Conservation (phyloP, 2,888 invertebrate genomes). For the Drosophila peninsularis region DNA sequence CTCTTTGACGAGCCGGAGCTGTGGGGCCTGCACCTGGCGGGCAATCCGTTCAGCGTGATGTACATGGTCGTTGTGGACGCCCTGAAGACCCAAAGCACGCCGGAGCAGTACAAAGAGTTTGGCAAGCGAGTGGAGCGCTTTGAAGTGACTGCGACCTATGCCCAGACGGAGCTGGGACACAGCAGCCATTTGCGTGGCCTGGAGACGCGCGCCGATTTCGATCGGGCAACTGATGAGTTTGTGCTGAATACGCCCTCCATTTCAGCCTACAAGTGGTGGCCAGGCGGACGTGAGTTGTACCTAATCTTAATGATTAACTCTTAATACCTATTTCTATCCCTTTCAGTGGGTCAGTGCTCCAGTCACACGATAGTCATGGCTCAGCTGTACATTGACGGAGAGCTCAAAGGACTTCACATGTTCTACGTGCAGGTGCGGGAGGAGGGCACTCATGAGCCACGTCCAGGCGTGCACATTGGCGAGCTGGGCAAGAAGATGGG, state of each 20-base stretch:
- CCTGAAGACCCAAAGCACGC: slow-evolving; percentile 92
- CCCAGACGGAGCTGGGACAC: slow-evolving; percentile 98
- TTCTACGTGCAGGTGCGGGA: slow-evolving; percentile 96
- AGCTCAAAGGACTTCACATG: slow-evolving; percentile 94
- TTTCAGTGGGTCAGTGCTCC: slow-evolving; percentile 94
- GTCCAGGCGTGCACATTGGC: slow-evolving; percentile 94
- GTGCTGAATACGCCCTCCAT: slow-evolving; percentile 93
- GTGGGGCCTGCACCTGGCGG: slow-evolving; percentile 64
- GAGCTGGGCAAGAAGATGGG: slow-evolving; percentile 98
- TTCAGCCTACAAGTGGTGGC: slow-evolving; percentile 98
- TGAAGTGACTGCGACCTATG: slow-evolving; percentile 96
- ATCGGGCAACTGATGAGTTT: slow-evolving; percentile 92
- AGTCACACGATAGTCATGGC: slow-evolving; percentile 96
- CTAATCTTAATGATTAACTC: neutral
- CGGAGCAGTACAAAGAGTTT: slow-evolving; percentile 95
- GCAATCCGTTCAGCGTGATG: slow-evolving; percentile 88
- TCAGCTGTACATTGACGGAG: slow-evolving; percentile 92
- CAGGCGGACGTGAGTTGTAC: slow-evolving; percentile 92
- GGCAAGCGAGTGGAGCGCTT: slow-evolving; percentile 91
- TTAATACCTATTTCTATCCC: neutral
- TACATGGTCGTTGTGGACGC: slow-evolving; percentile 96
- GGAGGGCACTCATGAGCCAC: slow-evolving; percentile 93
- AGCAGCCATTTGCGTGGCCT: slow-evolving; percentile 95
- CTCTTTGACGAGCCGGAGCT: slow-evolving; percentile 56
- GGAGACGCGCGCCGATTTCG: slow-evolving; percentile 96